These are phyloP conservation scores for Diglossa brunneiventris DNA, from an alignment of 2,113 vertebrate species.

Conservation along the genomic window DNA sequence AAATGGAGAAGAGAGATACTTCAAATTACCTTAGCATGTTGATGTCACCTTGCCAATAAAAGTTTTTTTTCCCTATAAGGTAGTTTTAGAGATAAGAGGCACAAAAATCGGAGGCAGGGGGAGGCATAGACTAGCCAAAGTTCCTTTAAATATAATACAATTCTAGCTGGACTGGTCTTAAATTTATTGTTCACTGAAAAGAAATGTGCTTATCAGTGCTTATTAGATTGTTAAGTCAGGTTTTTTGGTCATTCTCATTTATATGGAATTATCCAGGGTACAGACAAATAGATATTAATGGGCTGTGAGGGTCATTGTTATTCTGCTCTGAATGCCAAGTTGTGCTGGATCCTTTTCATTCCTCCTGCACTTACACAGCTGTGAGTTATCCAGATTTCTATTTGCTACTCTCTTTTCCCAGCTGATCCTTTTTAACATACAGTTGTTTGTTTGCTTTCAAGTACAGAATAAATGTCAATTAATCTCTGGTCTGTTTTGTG, in stretches of 20 bases:
- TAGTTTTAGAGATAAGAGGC: not conserved
- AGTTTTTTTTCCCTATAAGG: not conserved
- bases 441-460: not conserved
- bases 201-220: not conserved
- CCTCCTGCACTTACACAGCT: not conserved
- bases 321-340: not conserved
- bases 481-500: not conserved
- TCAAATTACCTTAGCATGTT: not conserved
- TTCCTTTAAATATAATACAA: not conserved
- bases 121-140: not conserved
- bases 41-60: not conserved
- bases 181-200: not conserved
- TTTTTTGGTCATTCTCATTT: not conserved
- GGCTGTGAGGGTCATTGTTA: not conserved
- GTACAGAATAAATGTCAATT: constrained; percentile 22
- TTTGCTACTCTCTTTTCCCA: not conserved
- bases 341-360: not conserved
- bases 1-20: not conserved
- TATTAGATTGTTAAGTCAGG: not conserved
- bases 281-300: not conserved
- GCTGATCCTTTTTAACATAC: not conserved
- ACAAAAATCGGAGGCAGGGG: fast-evolving
- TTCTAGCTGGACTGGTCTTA: not conserved
- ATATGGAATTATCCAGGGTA: not conserved
- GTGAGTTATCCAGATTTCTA: not conserved